Percentiles rank a stretch among this genome's conserved stretches.
phyloP scores from a whole-genome alignment of 1,140 invertebrate genomes.

The Triops cancriformis region DNA sequence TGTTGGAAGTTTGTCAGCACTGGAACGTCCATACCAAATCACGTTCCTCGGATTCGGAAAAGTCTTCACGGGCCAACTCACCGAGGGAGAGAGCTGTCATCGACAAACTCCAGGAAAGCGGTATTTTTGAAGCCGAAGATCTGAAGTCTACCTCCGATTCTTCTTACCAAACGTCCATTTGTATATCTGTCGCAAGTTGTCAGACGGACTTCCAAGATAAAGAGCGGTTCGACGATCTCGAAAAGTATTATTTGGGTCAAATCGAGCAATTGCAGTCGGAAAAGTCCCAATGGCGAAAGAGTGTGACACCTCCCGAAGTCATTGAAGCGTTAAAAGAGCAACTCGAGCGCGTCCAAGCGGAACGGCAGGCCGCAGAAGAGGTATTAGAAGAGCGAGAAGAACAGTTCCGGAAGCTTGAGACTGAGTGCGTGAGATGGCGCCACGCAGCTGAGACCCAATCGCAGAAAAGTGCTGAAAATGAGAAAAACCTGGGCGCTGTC shows the following conservation, averaged over 20 bases:
- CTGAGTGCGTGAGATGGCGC: slow-evolving; percentile 18
- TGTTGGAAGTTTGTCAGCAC: slow-evolving; percentile 24
- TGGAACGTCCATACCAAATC: background rate
- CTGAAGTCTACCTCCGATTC: slow-evolving; percentile 32
- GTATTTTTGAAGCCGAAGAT: slow-evolving; percentile 51
- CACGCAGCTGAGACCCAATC: slow-evolving; percentile 15
- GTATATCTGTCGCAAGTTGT: slow-evolving; percentile 23
- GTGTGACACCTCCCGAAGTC: slow-evolving; percentile 25
- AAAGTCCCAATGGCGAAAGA: slow-evolving; percentile 22
- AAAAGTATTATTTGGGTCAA: slow-evolving; percentile 26
- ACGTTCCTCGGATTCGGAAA: slow-evolving; percentile 36
- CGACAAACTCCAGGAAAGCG: slow-evolving; percentile 50
- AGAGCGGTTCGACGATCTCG: slow-evolving; percentile 25
- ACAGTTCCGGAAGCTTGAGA: slow-evolving; percentile 17
- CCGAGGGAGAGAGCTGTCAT: slow-evolving; percentile 37
- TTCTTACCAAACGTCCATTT: slow-evolving; percentile 19
- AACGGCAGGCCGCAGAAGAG: slow-evolving; percentile 23
- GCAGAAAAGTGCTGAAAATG: background rate
- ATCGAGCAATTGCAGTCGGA: slow-evolving; percentile 20
- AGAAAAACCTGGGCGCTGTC: slow-evolving; percentile 16
- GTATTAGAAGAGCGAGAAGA: slow-evolving; percentile 16
- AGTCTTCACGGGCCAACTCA: slow-evolving; percentile 37
- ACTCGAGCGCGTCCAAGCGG: slow-evolving; percentile 29
- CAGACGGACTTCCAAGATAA: slow-evolving; percentile 29
- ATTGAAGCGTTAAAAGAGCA: slow-evolving; percentile 29